Percentiles rank a stretch among this genome's conserved stretches.
phyloP scores from a whole-genome alignment of 2,113 vertebrate genomes.

The Bujurquina vittata region DNA sequence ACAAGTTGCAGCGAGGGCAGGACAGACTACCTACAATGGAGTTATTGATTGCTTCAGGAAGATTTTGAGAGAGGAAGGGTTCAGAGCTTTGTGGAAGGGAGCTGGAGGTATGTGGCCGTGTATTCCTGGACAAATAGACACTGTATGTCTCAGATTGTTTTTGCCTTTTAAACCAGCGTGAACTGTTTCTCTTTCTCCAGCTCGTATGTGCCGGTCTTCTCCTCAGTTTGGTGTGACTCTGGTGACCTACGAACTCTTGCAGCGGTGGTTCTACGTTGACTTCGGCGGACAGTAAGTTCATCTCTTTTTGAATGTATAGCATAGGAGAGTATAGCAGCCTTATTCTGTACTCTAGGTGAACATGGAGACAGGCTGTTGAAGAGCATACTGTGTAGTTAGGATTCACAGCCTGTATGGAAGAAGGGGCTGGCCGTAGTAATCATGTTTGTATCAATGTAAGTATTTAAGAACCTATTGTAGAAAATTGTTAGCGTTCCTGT shows the following conservation, averaged over 20 bases:
- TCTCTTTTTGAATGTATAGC: background rate
- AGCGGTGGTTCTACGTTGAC: constrained; percentile 95
- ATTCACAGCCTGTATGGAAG: too few species aligned
- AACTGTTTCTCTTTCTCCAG: constrained; percentile 71
- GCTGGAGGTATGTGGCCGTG: constrained; percentile 86
- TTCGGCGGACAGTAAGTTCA: constrained; percentile 93
- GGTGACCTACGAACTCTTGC: constrained; percentile 95
- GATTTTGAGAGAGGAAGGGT: constrained; percentile 93
- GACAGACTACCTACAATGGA: constrained; percentile 92
- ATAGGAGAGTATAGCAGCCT: background rate
- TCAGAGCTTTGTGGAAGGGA: constrained; percentile 95
- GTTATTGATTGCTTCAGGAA: constrained; percentile 95
- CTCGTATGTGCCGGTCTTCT: constrained; percentile 96
- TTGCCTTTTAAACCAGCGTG: background rate
- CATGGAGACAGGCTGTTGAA: too few species aligned
- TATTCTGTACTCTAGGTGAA: background rate
- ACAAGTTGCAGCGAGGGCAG: constrained; percentile 95
- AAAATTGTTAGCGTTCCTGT: background rate
- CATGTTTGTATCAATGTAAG: background rate
- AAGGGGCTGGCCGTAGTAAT: too few species aligned
- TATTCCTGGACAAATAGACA: background rate
- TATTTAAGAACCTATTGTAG: background rate
- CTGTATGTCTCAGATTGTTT: fast-evolving
- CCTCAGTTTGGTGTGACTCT: constrained; percentile 98
- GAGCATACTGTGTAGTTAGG: too few species aligned